Conservation (phyloP, 2,113 vertebrate genomes). For the Dromaius novaehollandiae region DNA sequence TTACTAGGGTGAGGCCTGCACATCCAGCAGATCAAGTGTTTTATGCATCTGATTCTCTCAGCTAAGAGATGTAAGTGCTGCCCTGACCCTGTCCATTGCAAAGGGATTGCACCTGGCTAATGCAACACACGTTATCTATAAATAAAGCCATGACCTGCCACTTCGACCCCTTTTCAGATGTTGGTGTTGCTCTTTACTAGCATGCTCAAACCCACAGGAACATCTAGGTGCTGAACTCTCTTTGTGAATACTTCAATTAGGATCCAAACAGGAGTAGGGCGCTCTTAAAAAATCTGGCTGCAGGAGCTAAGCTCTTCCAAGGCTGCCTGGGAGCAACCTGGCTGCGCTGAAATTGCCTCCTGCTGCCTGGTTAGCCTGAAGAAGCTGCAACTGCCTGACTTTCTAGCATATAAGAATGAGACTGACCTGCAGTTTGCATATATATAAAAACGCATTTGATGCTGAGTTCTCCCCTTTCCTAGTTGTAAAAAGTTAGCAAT, state of each 20-base stretch:
- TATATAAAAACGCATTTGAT: not conserved
- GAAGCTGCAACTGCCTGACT: not conserved
- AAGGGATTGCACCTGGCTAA: too few relatives aligned
- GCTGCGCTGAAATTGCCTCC: not conserved
- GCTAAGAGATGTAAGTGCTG: not conserved
- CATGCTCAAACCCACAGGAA: not conserved
- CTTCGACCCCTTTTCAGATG: not conserved
- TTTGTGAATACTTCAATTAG: not conserved
- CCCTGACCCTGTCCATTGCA: not conserved
- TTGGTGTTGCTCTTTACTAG: not conserved
- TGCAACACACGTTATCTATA: too few relatives aligned
- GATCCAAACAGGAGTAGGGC: not conserved
- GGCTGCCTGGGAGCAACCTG: not conserved
- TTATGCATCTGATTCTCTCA: not conserved
- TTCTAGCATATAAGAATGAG: rapidly evolving
- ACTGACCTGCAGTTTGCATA: not conserved
- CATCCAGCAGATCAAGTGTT: not conserved
- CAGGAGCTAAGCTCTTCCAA: not conserved
- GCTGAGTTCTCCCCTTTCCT: not conserved
- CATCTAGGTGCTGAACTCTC: not conserved
- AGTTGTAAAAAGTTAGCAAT: not conserved
- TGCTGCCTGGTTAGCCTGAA: not conserved
- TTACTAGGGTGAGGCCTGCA: not conserved
- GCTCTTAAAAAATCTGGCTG: not conserved
- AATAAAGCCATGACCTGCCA: too few relatives aligned